Base-by-base conservation (phyloP, 1,140 invertebrate genomes). In the Diorhabda carinulata region DNA sequence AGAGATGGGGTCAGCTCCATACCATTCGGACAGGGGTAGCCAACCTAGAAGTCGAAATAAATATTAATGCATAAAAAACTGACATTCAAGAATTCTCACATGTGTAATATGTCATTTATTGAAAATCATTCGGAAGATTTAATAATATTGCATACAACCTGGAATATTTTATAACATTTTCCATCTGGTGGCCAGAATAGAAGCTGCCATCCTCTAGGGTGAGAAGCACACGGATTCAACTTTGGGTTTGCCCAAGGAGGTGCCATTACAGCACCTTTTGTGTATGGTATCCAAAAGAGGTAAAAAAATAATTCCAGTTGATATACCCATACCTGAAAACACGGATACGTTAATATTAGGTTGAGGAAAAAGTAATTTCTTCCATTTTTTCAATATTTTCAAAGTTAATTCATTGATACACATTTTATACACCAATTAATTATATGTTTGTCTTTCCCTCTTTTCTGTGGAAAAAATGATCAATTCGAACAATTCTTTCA, bases 91-190 rank as follows among this genome's bases (percentile, higher is more conserved):
- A 25, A 25, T 25, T 25, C 25, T 25, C 25, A 25, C 25, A 25
- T 25, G 25, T 25, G 25, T 25, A 25, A 25, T 25, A 1, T 25
- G 2, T 25, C 25, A 25, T 25, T 25, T 25, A 25, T 25, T 25
- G 25, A 25, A 25, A 25, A 25, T 25, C 25, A 25, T 25, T 25
- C 25, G 25, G 25, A 25, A 25, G 25, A 25, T 25, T 25, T 25
- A 25, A 25, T 25, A 25, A 25, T 25, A 25, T 25, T 25, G 25
- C 25, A 25, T 25, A 25, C 25, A 79, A 87, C 89, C 84, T 90
- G 86, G 77, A 93, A 94, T 80, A 94, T 93, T 78, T 90, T 92
- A 78, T 93, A 93, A 79, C 92, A 94, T 80, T 91, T 89, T 69
- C 90, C 90, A 76, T 94, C 89, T 0, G 85, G 82, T 1, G 91